Percentiles rank a stretch among this genome's conserved stretches.
Conservation (phyloP, 2,113 vertebrate genomes). For the Alectura lathami region DNA sequence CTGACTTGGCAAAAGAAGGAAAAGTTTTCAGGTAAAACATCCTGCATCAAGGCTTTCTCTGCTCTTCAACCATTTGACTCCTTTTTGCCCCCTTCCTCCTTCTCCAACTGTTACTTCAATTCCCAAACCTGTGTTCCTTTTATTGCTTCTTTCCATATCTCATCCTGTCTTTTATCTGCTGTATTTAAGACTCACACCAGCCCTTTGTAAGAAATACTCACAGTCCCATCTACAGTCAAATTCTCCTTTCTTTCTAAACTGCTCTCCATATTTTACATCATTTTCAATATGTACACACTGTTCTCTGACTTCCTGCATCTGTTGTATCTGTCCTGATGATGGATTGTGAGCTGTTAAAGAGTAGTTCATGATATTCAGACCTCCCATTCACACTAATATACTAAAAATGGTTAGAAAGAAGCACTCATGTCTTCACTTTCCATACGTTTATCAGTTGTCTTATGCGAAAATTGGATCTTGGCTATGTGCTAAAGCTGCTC, state of each 20-base stretch:
- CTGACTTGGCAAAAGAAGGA: background rate
- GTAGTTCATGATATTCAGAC: too few species aligned
- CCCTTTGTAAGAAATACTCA: background rate
- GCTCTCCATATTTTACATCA: background rate
- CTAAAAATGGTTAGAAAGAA: background rate
- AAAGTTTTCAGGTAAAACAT: background rate
- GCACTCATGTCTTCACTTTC: background rate
- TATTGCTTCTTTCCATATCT: background rate
- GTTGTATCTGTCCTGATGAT: background rate
- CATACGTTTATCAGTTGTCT: background rate
- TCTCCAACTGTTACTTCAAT: background rate
- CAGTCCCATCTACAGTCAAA: background rate
- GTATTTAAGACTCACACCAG: background rate
- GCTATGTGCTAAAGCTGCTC: background rate
- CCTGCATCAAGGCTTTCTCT: background rate
- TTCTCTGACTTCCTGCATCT: background rate
- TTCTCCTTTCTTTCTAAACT: background rate
- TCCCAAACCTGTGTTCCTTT: background rate
- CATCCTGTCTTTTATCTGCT: background rate
- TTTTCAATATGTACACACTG: background rate
- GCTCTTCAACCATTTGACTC: background rate
- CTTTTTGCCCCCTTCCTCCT: background rate
- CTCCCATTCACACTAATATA: background rate
- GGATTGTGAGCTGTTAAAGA: background rate
- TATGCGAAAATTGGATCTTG: background rate